A percentile compares a stretch with the other conserved stretches of the same genome.
Conservation (phyloP, 2,797 vertebrate genomes). For the Pangasius sanitwongsei region DNA sequence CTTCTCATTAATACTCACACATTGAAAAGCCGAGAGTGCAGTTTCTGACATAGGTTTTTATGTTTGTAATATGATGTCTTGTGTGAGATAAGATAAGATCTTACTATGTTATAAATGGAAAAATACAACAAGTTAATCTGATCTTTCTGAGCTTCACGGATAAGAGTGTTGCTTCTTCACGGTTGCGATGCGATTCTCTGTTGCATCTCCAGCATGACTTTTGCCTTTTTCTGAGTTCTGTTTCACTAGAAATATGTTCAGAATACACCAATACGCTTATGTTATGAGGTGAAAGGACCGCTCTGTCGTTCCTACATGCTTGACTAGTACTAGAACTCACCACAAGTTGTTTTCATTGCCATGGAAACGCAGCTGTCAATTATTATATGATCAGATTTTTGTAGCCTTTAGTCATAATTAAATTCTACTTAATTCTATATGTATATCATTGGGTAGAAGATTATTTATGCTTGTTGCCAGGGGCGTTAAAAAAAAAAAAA, state of each 20-base stretch:
- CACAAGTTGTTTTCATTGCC: not conserved
- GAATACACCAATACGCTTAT: not conserved
- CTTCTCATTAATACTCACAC: not conserved
- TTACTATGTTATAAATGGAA: not conserved
- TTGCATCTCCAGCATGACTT: not conserved
- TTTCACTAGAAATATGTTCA: not conserved
- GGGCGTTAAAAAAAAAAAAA: not conserved
- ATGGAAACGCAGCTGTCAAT: not conserved
- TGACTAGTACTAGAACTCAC: not conserved
- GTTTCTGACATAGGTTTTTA: not conserved
- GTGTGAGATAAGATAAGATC: not conserved
- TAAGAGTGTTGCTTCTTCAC: not conserved
- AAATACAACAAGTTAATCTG: not conserved
- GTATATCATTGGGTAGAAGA: not conserved
- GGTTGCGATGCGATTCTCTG: not conserved
- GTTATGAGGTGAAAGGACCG: too few relatives aligned
- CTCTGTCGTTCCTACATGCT: not conserved
- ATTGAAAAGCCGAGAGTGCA: not conserved
- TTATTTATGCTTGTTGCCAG: not conserved
- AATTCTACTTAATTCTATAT: not conserved
- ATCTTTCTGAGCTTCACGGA: not conserved
- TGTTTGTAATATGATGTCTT: not conserved
- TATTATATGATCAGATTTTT: not conserved
- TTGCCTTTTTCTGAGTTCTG: not conserved
- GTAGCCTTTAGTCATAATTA: not conserved